Conservation (phyloP, 2,888 invertebrate species). For the Piscicola geometra region DNA sequence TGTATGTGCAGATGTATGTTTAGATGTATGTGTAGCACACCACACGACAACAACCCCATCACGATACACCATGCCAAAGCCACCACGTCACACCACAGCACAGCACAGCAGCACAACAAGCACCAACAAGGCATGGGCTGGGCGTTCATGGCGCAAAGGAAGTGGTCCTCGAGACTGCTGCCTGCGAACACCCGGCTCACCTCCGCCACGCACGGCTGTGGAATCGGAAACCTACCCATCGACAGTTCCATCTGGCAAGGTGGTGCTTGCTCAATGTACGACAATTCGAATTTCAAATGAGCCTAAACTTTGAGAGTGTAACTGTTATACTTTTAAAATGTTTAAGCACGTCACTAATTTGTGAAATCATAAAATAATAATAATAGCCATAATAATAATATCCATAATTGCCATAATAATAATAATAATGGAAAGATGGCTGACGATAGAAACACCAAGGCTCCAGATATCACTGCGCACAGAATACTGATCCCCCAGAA, state of each 20-base stretch:
- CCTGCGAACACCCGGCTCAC: constrained; percentile 52
- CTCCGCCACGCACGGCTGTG: constrained; percentile 72
- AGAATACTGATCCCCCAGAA: constrained; percentile 17
- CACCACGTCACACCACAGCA: too few species aligned
- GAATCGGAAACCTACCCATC: constrained; percentile 97
- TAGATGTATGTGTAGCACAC: constrained; percentile 10
- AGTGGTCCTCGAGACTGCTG: constrained; percentile 51
- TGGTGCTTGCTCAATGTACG: too few species aligned
- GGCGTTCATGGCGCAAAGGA: constrained; percentile 51
- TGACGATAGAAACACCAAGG: constrained; percentile 84
- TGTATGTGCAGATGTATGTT: constrained; percentile 6
- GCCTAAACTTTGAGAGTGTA: too few species aligned
- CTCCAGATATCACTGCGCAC: constrained; percentile 89
- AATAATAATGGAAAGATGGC: not conserved
- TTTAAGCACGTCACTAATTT: too few species aligned
- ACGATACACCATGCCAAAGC: not conserved
- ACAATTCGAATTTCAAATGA: too few species aligned
- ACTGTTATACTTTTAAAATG: too few species aligned
- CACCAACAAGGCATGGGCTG: constrained; percentile 45
- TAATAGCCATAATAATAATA: too few species aligned
- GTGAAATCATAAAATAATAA: too few species aligned
- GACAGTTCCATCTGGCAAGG: constrained; percentile 78
- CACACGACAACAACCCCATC: too few species aligned
- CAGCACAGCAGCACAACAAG: not conserved
- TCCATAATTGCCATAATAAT: too few species aligned